Evolutionary conservation across 2,797 vertebrate species (phyloP).

Genomic region (Onychomys leucogaster): DNA sequence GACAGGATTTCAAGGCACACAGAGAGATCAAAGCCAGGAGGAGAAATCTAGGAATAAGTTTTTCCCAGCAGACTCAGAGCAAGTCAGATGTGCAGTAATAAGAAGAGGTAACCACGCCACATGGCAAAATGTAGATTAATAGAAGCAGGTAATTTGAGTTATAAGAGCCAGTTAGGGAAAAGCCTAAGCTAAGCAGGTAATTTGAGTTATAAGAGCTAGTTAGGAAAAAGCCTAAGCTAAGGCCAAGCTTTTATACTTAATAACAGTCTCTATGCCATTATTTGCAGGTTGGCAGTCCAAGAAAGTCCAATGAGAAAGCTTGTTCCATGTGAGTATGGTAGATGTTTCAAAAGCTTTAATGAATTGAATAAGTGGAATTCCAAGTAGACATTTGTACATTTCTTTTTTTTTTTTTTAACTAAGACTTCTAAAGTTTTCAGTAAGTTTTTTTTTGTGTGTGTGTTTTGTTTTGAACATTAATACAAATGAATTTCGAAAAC

Average conservation of each 20-base stretch:
- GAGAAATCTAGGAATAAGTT: background rate
- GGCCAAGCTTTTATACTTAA: background rate
- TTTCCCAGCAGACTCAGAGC: background rate
- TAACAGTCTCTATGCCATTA: background rate
- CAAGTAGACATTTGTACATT: background rate
- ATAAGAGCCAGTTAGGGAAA: background rate
- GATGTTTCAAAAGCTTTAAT: background rate
- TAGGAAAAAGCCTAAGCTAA: background rate
- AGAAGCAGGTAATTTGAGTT: background rate
- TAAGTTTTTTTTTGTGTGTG: background rate
- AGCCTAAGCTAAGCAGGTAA: background rate
- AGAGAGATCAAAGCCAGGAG: background rate
- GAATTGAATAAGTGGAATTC: background rate
- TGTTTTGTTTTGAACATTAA: background rate
- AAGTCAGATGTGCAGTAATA: background rate
- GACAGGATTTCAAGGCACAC: background rate
- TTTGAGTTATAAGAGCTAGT: no score
- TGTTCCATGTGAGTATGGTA: background rate
- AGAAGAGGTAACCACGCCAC: background rate
- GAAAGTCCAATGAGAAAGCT: background rate
- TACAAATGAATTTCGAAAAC: background rate
- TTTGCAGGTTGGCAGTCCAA: background rate
- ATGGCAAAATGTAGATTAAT: background rate
- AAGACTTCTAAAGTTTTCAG: background rate
- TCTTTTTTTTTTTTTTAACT: background rate